Conservation (phyloP, 1,140 invertebrate species). For the Halictus rubicundus region DNA sequence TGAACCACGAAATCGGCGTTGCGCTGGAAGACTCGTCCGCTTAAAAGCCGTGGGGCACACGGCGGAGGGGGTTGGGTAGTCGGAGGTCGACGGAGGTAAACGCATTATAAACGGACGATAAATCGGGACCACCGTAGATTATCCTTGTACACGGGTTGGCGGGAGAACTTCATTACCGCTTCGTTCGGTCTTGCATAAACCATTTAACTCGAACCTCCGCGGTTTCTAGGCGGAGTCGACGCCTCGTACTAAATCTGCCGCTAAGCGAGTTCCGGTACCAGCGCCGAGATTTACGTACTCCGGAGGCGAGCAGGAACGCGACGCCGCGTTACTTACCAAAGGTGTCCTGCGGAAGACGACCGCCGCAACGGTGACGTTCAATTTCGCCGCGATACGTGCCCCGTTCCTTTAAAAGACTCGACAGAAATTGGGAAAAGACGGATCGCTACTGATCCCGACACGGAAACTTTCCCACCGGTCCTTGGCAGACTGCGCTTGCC, state of each 20-base stretch:
- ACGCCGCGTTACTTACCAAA: slow-evolving; percentile 5
- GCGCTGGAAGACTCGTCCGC: neutral
- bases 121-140: slow-evolving; percentile 76
- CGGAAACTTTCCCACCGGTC: too few relatives aligned
- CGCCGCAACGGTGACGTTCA: too few relatives aligned
- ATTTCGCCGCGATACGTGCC: too few relatives aligned
- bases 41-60: slow-evolving; percentile 23
- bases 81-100: slow-evolving; percentile 53
- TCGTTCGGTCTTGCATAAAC: slow-evolving; percentile 80
- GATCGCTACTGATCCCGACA: too few relatives aligned
- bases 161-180: slow-evolving; percentile 79
- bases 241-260: slow-evolving; percentile 77
- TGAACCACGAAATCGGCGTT: slow-evolving; percentile 36
- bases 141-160: slow-evolving; percentile 70
- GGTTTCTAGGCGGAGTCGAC: slow-evolving; percentile 77
- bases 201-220: slow-evolving; percentile 79
- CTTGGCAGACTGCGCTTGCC: too few relatives aligned
- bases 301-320: slow-evolving; percentile 58
- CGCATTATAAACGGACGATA: slow-evolving; percentile 78
- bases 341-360: too few relatives aligned
- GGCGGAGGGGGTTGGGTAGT: neutral
- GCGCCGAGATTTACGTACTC: slow-evolving; percentile 73
- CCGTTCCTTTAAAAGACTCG: too few relatives aligned
- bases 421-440: too few relatives aligned
- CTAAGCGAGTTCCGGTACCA: slow-evolving; percentile 75